These are phyloP conservation scores for Calliopsis andreniformis DNA, from an alignment of 1,140 invertebrate species.

Conservation along the genomic window DNA sequence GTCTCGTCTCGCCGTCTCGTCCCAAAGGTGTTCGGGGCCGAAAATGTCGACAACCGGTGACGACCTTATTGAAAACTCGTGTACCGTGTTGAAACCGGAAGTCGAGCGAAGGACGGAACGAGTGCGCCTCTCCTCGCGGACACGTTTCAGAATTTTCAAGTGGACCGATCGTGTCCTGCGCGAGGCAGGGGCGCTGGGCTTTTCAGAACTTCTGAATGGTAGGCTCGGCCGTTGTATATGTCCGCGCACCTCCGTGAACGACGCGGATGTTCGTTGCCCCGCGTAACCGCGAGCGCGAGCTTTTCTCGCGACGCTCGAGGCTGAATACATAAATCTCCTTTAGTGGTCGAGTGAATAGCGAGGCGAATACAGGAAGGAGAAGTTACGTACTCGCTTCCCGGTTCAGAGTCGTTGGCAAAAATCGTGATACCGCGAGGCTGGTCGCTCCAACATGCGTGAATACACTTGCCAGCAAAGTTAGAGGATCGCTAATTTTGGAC, in stretches of 20 bases:
- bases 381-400: constrained; percentile 57
- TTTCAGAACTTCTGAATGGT: constrained; percentile 29
- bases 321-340: constrained; percentile 62
- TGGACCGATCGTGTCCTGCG: neutral
- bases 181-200: constrained; percentile 12
- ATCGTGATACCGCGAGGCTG: constrained; percentile 41
- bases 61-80: constrained; percentile 78
- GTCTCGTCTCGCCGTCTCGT: constrained; percentile 16
- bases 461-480: too few relatives aligned
- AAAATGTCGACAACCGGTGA: constrained; percentile 65
- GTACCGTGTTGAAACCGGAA: constrained; percentile 75
- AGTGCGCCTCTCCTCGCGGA: too few relatives aligned
- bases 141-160: neutral
- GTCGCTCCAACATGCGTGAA: constrained; percentile 60
- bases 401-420: constrained; percentile 53
- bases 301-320: constrained; percentile 35
- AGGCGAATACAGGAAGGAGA: constrained; percentile 19
- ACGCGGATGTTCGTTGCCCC: neutral
- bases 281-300: constrained; percentile 29
- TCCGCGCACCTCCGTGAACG: constrained; percentile 12
- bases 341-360: constrained; percentile 53
- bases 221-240: neutral
- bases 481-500: too few relatives aligned
- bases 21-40: constrained; percentile 22
- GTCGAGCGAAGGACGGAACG: constrained; percentile 43